Conservation (phyloP, 2,888 invertebrate genomes). For the Steinernema hermaphroditum region DNA sequence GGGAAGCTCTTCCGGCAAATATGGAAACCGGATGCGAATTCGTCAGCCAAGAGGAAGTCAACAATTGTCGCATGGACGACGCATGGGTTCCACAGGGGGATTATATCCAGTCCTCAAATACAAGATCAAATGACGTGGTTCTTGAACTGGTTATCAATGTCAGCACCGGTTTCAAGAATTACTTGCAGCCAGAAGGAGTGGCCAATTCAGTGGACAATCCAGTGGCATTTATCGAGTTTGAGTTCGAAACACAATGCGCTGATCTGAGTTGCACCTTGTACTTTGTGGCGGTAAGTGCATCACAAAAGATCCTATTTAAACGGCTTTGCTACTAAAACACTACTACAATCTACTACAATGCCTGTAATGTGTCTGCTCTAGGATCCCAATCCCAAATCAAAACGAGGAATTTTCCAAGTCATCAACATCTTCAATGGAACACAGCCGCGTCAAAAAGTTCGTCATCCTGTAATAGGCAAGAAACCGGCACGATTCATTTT, state of each 20-base stretch:
- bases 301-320: too few relatives aligned
- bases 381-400: neutral
- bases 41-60: conserved; percentile 66
- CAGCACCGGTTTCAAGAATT: conserved; percentile 60
- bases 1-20: conserved; percentile 69
- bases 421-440: conserved; percentile 61
- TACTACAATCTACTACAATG: too few relatives aligned
- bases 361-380: neutral
- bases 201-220: conserved; percentile 57
- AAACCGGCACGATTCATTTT: conserved; percentile 54
- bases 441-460: conserved; percentile 48
- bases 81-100: conserved; percentile 71
- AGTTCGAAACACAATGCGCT: conserved; percentile 71
- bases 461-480: conserved; percentile 50
- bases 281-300: conserved; percentile 69
- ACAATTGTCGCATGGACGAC: conserved; percentile 67
- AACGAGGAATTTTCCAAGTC: conserved; percentile 45
- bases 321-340: too few relatives aligned
- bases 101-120: conserved; percentile 70
- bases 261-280: conserved; percentile 70
- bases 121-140: conserved; percentile 70
- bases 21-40: conserved; percentile 69
- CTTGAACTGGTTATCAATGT: conserved; percentile 68
- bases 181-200: conserved; percentile 48
- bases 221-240: conserved; percentile 70